Evolutionary conservation across 2,888 invertebrate species (phyloP).

Genomic region (Eustalomyia histrio): DNA sequence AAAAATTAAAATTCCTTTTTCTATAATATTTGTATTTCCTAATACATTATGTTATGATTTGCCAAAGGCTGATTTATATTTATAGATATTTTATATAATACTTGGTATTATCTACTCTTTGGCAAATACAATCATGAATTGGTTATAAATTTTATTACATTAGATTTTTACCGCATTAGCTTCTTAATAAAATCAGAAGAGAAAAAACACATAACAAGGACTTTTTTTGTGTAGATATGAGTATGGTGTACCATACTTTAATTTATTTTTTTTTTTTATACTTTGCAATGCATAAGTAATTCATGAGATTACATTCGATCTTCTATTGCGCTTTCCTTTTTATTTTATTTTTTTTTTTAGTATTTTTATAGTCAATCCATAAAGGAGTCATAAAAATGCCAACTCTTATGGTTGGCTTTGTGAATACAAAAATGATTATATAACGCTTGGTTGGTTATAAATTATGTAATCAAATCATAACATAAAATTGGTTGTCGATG

Average conservation of each 20-base stretch:
- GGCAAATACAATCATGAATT: constrained; percentile 51
- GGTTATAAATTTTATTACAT: constrained; percentile 62
- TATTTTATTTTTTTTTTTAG: constrained; percentile 16
- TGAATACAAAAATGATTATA: constrained; percentile 55
- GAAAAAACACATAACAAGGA: constrained; percentile 30
- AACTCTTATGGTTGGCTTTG: constrained; percentile 43
- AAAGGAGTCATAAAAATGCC: constrained; percentile 59
- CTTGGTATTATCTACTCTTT: constrained; percentile 35
- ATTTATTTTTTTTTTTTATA: constrained; percentile 10
- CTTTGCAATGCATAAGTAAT: constrained; percentile 56
- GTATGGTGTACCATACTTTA: not conserved
- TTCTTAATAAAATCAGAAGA: constrained; percentile 20
- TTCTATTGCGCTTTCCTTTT: constrained; percentile 22
- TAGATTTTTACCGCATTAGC: constrained; percentile 63
- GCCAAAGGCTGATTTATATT: constrained; percentile 66
- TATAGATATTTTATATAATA: constrained; percentile 34
- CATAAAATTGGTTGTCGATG: constrained; percentile 55
- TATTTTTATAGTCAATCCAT: constrained; percentile 50
- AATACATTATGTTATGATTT: constrained; percentile 50
- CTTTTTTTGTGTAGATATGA: constrained; percentile 10
- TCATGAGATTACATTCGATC: constrained; percentile 54
- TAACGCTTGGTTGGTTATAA: constrained; percentile 58
- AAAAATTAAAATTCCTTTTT: constrained; percentile 51
- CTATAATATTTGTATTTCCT: constrained; percentile 39
- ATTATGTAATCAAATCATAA: constrained; percentile 64